These are phyloP conservation scores for Aporophyla nigra DNA, from an alignment of 2,888 invertebrate genomes.

Conservation along the genomic window DNA sequence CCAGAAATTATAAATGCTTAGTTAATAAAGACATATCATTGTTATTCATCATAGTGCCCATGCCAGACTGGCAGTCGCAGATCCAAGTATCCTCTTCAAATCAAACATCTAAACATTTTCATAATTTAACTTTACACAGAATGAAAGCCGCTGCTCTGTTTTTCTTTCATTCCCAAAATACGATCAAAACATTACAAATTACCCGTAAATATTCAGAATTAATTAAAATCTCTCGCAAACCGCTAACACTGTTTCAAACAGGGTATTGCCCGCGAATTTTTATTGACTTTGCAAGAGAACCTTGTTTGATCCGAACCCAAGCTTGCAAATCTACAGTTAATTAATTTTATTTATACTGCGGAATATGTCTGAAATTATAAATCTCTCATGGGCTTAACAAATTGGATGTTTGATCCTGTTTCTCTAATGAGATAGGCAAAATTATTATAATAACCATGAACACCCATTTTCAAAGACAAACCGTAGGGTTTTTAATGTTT, in stretches of 20 bases:
- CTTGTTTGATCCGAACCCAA: constrained; percentile 59
- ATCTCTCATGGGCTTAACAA: constrained; percentile 20
- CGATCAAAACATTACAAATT: constrained; percentile 55
- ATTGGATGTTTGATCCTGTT: constrained; percentile 17
- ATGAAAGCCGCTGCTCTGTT: constrained; percentile 32
- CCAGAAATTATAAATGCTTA: too few species aligned
- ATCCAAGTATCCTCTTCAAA: constrained; percentile 5
- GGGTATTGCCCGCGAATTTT: constrained; percentile 49
- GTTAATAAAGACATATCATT: too few species aligned
- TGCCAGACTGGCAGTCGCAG: not conserved
- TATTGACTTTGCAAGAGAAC: constrained; percentile 64
- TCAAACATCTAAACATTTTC: constrained; percentile 5
- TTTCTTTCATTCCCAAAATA: constrained; percentile 51
- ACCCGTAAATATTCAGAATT: constrained; percentile 61
- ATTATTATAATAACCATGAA: not conserved
- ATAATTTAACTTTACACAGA: constrained; percentile 19
- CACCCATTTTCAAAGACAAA: not conserved
- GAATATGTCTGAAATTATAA: constrained; percentile 39
- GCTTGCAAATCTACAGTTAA: constrained; percentile 58
- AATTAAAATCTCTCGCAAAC: constrained; percentile 65
- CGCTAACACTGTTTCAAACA: constrained; percentile 51
- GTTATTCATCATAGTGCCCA: too few species aligned
- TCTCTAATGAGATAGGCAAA: not conserved
- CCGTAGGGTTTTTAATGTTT: not conserved
- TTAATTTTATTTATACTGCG: constrained; percentile 60